These are phyloP conservation scores for Sinhomidia bicolor DNA, from an alignment of 2,888 invertebrate genomes.

Conservation along the genomic window DNA sequence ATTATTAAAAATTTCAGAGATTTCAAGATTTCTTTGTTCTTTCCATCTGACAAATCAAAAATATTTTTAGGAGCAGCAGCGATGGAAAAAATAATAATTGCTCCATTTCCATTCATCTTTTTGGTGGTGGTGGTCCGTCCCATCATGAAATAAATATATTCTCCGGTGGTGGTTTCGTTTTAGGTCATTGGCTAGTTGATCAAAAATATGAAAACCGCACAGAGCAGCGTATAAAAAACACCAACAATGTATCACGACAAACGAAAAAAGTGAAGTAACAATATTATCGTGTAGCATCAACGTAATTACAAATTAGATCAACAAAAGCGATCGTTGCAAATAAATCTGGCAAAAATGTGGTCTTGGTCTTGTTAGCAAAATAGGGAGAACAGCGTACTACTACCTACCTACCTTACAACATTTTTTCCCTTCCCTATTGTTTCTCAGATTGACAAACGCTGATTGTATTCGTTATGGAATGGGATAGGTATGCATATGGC, in stretches of 20 bases:
- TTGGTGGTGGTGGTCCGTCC: too few relatives aligned
- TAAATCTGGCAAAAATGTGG: neutral
- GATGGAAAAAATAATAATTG: neutral
- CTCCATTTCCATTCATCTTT: neutral
- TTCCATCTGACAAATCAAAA: neutral
- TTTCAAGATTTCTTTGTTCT: neutral
- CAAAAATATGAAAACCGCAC: neutral
- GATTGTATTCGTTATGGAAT: neutral
- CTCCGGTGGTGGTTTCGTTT: neutral
- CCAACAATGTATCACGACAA: neutral
- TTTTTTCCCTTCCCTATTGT: neutral
- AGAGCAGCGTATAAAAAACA: neutral
- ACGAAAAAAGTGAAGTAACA: too few relatives aligned
- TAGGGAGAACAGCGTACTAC: neutral
- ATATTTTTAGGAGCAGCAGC: neutral
- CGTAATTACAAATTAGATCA: constrained; percentile 12
- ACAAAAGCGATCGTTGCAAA: neutral
- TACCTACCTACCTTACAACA: too few relatives aligned
- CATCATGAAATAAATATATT: too few relatives aligned
- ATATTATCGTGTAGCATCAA: too few relatives aligned
- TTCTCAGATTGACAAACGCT: neutral
- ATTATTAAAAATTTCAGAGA: neutral
- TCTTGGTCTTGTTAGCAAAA: constrained; percentile 7
- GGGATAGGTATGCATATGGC: too few relatives aligned
- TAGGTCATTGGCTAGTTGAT: neutral